Evolutionary conservation across 1,140 invertebrate species (phyloP), one percentile per base, ranked within the genome.

Genomic region (Cyphomyrmex costatus): DNA sequence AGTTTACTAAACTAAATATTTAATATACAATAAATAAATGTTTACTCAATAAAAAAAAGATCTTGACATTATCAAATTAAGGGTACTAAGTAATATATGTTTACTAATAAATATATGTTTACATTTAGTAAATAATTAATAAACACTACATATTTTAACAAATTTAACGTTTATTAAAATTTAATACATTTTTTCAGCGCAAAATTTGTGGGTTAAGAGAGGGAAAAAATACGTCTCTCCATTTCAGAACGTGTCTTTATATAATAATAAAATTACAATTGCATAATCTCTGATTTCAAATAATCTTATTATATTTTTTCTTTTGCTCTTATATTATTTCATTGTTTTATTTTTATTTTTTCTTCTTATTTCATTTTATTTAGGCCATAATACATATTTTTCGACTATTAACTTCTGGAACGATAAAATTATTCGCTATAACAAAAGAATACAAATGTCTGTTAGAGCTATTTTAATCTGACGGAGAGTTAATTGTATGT

Each of bases 401-500:
- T 65, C 16, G n/a, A n/a, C 19, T 66, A 33, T 36, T 8, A 24
- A 76, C 6, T 60, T 10, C 0, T 5, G 16, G 8, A 58, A 42
- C 10, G 1, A 58, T 14, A 68, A 79, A 21, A 10, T 80, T 42
- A 56, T 51, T 82, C 14, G 24, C 33, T n/a, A 19, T 10, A 21
- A n/a, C 5, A 27, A 24, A 33, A 58, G 3, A 66, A 21, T 65
- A 70, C 1, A 42, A 80, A 82, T 80, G 61, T 19, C 36, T 27
- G 56, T 53, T 49, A 42, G 21, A 27, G 4, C 1, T 36, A 82
- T 71, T 82, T 71, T 60, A 46, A 58, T 82, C 56, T 36, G 33
- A 16, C 21, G 1, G 6, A 42, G 7, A 42, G 7, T 73, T 82
- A 66, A 68, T 79, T 51, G 12, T n/a, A n/a, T n/a, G n/a, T 36